Percentiles rank a stretch among this genome's conserved stretches.
Evolutionary conservation across 2,888 invertebrate species (phyloP).

Genomic region (Pemphredon lugubris): DNA sequence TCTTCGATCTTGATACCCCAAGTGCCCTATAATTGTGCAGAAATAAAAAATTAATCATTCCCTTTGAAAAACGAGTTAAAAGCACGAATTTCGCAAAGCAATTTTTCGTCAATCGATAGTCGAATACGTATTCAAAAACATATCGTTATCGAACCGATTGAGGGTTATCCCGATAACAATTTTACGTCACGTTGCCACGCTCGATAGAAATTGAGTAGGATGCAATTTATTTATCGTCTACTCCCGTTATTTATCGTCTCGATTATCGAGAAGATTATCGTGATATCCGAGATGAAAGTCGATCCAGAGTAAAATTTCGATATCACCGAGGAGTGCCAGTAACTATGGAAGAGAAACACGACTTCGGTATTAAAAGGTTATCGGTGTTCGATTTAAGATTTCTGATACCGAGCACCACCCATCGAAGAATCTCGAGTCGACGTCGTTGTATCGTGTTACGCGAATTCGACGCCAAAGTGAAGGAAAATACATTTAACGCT

Average conservation of each 20-base stretch:
- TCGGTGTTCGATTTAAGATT: conserved; percentile 58
- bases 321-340: not conserved
- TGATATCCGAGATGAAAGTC: conserved; percentile 21
- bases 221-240: not conserved
- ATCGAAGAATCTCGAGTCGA: conserved; percentile 46
- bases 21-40: too few relatives aligned
- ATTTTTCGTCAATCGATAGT: too few relatives aligned
- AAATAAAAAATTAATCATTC: too few relatives aligned
- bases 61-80: too few relatives aligned
- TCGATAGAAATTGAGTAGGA: too few relatives aligned
- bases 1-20: too few relatives aligned
- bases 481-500: conserved; percentile 68
- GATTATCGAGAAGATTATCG: conserved; percentile 16
- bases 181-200: too few relatives aligned
- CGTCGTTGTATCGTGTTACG: conserved; percentile 70
- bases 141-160: too few relatives aligned
- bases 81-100: too few relatives aligned
- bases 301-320: conserved; percentile 21
- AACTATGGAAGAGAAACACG: conserved; percentile 24
- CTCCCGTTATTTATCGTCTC: not conserved
- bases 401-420: conserved; percentile 38
- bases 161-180: too few relatives aligned
- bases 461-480: conserved; percentile 74
- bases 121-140: too few relatives aligned
- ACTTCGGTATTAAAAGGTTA: conserved; percentile 57